Evolutionary conservation across 2,113 vertebrate species (phyloP).

Genomic region (Gnathonemus longibarbis): DNA sequence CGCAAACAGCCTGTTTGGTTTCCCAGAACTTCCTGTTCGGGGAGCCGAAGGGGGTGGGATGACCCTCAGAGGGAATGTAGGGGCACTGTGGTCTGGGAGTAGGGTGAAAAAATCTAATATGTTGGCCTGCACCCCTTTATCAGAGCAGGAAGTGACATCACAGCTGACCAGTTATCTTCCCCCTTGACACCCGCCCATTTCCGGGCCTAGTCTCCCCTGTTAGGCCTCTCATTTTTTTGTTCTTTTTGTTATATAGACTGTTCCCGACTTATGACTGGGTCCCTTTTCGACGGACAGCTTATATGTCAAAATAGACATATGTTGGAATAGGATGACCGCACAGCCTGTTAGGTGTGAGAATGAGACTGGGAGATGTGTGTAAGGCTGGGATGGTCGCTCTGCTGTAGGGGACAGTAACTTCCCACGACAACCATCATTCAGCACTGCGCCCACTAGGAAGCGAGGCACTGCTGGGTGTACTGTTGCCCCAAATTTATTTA

Average conservation of each 20-base stretch:
- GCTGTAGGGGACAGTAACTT: not conserved
- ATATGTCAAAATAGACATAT: not conserved
- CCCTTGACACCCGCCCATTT: not conserved
- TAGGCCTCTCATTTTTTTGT: not conserved
- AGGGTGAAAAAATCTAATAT: not conserved
- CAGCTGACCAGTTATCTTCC: not conserved
- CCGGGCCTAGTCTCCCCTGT: not conserved
- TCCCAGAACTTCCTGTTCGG: not conserved
- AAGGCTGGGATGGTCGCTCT: not conserved
- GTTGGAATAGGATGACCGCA: not conserved
- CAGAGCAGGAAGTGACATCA: not conserved
- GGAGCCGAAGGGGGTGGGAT: not conserved
- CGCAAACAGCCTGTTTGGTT: not conserved
- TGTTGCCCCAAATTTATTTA: not conserved
- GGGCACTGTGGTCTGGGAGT: not conserved
- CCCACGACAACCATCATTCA: not conserved
- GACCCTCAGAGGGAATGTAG: not conserved
- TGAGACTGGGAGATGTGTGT: not conserved
- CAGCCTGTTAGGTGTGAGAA: not conserved
- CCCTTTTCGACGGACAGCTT: not conserved
- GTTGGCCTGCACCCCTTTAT: not conserved
- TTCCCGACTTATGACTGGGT: not conserved
- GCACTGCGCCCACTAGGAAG: not conserved
- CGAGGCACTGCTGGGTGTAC: not conserved
- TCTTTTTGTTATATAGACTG: not conserved